Conservation (phyloP, 2,888 invertebrate genomes). For the Laspeyria flexula region DNA sequence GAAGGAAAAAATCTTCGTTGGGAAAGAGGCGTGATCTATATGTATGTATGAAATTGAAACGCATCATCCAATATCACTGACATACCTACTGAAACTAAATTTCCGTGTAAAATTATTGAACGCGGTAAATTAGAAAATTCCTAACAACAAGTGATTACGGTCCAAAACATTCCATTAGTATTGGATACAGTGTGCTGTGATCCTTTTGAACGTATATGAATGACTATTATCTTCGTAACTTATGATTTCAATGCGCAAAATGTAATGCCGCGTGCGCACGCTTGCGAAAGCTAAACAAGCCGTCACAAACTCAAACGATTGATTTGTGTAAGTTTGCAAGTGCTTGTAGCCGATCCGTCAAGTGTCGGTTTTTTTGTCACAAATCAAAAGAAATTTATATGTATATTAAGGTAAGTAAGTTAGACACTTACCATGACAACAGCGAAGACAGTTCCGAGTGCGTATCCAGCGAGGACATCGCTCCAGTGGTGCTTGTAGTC, state of each 20-base stretch:
- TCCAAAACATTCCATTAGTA: background rate
- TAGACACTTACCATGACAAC: conserved; percentile 87
- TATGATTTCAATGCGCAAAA: background rate
- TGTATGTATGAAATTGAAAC: too few species aligned
- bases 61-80: too few species aligned
- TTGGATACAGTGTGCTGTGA: background rate
- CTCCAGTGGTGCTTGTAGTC: conserved; percentile 99
- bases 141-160: background rate
- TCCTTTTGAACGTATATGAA: background rate
- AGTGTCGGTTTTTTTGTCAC: too few species aligned
- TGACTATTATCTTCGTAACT: background rate
- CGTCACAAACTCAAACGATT: too few species aligned
- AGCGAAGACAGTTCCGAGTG: conserved; percentile 88
- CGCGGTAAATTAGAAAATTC: background rate
- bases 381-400: too few species aligned
- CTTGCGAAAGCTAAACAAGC: too few species aligned
- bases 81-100: background rate
- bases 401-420: too few species aligned
- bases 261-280: too few species aligned
- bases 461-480: conserved; percentile 95
- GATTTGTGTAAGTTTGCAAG: too few species aligned
- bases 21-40: too few species aligned
- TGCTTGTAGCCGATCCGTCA: too few species aligned
- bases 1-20: too few species aligned
- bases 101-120: background rate